A percentile compares a stretch with the other conserved stretches of the same genome.
Conservation (phyloP, 23 tunicate genomes). For the Phallusia fumigata region DNA sequence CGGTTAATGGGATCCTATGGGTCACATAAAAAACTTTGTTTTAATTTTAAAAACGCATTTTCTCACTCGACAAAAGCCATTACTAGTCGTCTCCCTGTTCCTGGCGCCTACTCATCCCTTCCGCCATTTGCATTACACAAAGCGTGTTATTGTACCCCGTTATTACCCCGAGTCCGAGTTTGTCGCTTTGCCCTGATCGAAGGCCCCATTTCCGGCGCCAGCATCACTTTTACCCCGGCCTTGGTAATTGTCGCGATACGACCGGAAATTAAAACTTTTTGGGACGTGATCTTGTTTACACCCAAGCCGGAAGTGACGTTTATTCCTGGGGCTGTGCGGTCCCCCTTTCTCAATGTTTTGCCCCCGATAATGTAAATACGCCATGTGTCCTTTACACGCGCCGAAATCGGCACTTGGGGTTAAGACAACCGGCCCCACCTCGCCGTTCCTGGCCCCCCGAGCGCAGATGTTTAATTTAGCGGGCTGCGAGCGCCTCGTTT, state of each 20-base stretch:
- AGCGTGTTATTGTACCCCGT: too few relatives aligned
- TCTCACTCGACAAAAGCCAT: too few relatives aligned
- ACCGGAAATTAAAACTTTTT: background rate
- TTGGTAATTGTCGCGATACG: background rate
- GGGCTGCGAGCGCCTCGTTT: background rate
- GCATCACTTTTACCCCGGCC: too few relatives aligned
- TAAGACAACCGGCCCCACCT: background rate
- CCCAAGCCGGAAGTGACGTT: background rate
- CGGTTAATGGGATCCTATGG: too few relatives aligned
- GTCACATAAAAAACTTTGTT: too few relatives aligned
- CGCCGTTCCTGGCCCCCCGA: background rate
- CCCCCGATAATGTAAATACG: background rate
- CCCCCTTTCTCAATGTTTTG: background rate
- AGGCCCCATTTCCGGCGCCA: too few relatives aligned
- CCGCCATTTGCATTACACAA: too few relatives aligned
- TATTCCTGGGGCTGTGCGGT: background rate
- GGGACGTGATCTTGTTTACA: background rate
- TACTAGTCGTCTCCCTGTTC: too few relatives aligned
- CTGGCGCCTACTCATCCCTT: too few relatives aligned
- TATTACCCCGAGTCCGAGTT: too few relatives aligned
- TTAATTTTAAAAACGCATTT: too few relatives aligned
- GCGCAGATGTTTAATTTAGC: constrained; percentile 8
- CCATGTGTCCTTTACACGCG: background rate
- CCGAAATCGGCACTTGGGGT: background rate
- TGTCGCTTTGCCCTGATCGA: too few relatives aligned